Evolutionary conservation across 2,888 invertebrate genomes (phyloP).

Genomic region (Torymus texanus): DNA sequence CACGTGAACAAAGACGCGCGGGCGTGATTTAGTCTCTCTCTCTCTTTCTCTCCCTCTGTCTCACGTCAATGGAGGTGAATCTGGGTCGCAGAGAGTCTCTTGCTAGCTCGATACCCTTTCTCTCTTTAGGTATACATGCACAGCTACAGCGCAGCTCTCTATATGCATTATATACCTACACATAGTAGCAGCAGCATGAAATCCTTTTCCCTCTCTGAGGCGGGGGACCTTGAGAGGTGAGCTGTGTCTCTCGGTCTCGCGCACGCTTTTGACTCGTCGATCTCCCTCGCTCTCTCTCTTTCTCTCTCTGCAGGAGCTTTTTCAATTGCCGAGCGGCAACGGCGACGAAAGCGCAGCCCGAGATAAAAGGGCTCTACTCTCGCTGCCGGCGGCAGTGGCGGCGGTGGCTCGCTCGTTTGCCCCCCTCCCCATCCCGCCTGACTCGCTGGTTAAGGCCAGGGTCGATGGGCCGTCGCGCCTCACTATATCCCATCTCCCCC

Average conservation of each 20-base stretch:
- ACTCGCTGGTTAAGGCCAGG: conserved; percentile 45
- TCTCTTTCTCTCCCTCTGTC: background rate
- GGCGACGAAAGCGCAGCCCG: background rate
- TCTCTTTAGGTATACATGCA: background rate
- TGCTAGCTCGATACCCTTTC: conserved; percentile 29
- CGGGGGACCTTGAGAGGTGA: conserved; percentile 30
- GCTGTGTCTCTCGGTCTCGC: background rate
- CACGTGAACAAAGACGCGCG: conserved; percentile 13
- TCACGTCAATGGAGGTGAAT: conserved; percentile 44
- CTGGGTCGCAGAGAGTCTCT: conserved; percentile 41
- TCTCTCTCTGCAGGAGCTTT: background rate
- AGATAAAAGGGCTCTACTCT: background rate
- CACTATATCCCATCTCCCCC: background rate
- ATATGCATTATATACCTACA: background rate
- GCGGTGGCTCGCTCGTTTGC: too few relatives aligned
- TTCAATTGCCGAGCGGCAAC: conserved; percentile 13
- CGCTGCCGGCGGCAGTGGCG: background rate
- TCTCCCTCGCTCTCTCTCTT: background rate
- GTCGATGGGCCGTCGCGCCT: conserved; percentile 32
- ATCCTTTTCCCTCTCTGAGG: conserved; percentile 26
- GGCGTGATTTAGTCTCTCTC: conserved; percentile 11
- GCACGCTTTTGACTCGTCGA: background rate
- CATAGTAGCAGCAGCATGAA: background rate
- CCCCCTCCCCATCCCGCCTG: too few relatives aligned
- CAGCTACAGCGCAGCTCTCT: background rate